Percentiles rank a stretch among this genome's conserved stretches.
Evolutionary conservation across 2,888 invertebrate species (phyloP).

Genomic region (Papilio elwesi): DNA sequence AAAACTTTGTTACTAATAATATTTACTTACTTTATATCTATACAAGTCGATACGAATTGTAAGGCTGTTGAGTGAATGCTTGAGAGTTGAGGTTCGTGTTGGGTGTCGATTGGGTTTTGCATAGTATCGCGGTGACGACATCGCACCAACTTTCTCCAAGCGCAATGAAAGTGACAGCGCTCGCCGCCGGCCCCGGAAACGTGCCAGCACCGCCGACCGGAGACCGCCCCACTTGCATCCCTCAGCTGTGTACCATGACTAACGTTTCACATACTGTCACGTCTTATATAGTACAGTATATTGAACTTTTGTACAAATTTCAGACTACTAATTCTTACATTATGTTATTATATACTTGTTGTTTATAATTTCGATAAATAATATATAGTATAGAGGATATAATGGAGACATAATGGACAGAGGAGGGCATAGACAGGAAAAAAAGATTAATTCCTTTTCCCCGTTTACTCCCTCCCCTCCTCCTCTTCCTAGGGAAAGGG

Average conservation of each 20-base stretch:
- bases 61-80: slow-evolving; percentile 25
- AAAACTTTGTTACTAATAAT: neutral
- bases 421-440: no score
- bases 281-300: no score
- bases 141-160: slow-evolving; percentile 54
- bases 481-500: no score
- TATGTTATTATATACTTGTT: no score
- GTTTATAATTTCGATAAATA: no score
- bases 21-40: no score
- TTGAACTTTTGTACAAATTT: no score
- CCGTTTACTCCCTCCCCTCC: no score
- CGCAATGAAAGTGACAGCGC: slow-evolving; percentile 60
- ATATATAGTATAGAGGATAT: no score
- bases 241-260: slow-evolving; percentile 12
- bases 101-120: slow-evolving; percentile 34
- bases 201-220: slow-evolving; percentile 26
- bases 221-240: slow-evolving; percentile 26
- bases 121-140: slow-evolving; percentile 38
- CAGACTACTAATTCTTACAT: no score
- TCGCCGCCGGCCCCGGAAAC: slow-evolving; percentile 47
- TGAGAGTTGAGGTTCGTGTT: slow-evolving; percentile 15
- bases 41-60: neutral
- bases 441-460: no score
- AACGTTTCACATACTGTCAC: neutral
- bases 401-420: no score